These are phyloP conservation scores for Heteronetta atricapilla DNA, from an alignment of 2,113 vertebrate species.

Conservation along the genomic window DNA sequence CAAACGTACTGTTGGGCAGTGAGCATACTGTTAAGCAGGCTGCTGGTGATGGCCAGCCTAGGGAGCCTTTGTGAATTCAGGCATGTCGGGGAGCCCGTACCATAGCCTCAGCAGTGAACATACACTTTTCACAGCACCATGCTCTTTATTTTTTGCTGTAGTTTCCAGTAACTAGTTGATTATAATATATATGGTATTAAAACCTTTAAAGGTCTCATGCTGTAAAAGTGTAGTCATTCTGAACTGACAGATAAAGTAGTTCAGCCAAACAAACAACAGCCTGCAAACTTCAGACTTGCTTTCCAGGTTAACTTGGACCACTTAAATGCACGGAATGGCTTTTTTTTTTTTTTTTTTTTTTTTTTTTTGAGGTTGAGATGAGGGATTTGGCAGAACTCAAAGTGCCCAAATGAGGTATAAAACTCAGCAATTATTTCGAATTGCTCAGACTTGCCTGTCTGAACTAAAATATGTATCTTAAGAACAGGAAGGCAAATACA, in stretches of 20 bases:
- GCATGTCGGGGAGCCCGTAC: too few species aligned
- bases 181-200: not conserved
- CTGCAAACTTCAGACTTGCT: too few species aligned
- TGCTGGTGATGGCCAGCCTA: accelerated
- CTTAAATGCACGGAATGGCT: too few species aligned
- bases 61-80: not conserved
- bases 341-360: too few species aligned
- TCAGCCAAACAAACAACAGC: too few species aligned
- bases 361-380: not conserved
- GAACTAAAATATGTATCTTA: not conserved
- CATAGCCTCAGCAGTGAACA: not conserved
- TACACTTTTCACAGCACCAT: not conserved
- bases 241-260: too few species aligned
- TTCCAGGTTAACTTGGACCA: too few species aligned
- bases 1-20: not conserved
- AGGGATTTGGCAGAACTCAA: not conserved
- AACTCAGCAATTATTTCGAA: not conserved
- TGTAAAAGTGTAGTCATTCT: too few species aligned
- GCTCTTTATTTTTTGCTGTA: not conserved
- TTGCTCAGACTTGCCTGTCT: not conserved
- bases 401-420: not conserved
- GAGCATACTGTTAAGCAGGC: not conserved
- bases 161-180: not conserved
- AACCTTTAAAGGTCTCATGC: too few species aligned
- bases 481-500: not conserved